Evolutionary conservation across 2,113 vertebrate genomes (phyloP).

Genomic region (Anarhynchus alexandrinus): DNA sequence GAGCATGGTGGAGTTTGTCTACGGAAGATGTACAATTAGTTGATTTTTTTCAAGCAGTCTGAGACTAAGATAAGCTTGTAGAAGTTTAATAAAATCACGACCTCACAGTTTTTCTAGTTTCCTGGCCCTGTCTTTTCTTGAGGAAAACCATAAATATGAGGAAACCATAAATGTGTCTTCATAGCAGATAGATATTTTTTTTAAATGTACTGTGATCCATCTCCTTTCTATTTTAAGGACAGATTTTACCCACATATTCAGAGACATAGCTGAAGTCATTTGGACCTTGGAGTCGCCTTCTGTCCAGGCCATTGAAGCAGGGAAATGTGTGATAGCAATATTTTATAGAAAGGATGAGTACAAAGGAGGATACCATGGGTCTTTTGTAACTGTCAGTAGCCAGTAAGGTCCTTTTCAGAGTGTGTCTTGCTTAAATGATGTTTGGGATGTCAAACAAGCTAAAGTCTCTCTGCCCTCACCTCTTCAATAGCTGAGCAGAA

Average conservation of each 20-base stretch:
- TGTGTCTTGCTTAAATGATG: not conserved
- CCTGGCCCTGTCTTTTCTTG: conserved; percentile 14
- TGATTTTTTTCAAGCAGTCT: not conserved
- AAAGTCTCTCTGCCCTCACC: conserved; percentile 19
- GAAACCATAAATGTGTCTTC: conserved; percentile 41
- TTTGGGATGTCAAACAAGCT: conserved; percentile 19
- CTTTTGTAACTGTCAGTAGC: not conserved
- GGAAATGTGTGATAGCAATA: conserved; percentile 15
- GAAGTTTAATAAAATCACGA: not conserved
- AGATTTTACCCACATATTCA: not conserved
- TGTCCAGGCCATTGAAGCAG: not conserved
- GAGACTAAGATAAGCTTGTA: not conserved
- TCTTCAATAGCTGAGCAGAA: conserved; percentile 46
- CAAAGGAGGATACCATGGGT: not conserved
- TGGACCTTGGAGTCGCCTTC: conserved; percentile 37
- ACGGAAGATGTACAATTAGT: conserved; percentile 15
- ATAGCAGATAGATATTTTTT: not conserved
- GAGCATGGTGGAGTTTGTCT: not conserved
- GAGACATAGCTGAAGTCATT: conserved; percentile 46
- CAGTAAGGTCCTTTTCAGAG: not conserved
- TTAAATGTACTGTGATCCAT: conserved; percentile 7
- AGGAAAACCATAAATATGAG: conserved; percentile 45
- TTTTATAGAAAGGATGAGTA: conserved; percentile 24
- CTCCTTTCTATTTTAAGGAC: conserved; percentile 54
- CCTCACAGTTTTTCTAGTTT: not conserved